A percentile compares a stretch with the other conserved stretches of the same genome.
Evolutionary conservation across 2,888 invertebrate genomes (phyloP).

Genomic region (Oxytorus armatus): DNA sequence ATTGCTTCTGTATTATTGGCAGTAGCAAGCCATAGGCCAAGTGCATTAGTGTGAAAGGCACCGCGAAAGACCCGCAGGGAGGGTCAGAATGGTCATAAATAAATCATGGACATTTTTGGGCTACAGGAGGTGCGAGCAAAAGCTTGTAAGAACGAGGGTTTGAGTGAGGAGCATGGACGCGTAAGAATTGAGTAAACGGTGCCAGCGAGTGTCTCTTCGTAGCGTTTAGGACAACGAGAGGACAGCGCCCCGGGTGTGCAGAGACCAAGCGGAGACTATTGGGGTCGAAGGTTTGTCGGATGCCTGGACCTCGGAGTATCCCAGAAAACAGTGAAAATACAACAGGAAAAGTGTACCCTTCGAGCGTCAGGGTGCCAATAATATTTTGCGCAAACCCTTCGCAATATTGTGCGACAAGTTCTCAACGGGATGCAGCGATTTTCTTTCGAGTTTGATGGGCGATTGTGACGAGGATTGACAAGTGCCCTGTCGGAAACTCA

Average conservation of each 20-base stretch:
- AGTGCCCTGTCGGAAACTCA: constrained; percentile 51
- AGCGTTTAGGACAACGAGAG: constrained; percentile 14
- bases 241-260: constrained; percentile 29
- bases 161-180: constrained; percentile 23
- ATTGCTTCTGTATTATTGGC: constrained; percentile 60
- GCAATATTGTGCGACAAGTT: constrained; percentile 67
- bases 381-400: constrained; percentile 73
- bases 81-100: constrained; percentile 66
- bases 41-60: not conserved
- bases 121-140: constrained; percentile 38
- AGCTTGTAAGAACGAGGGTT: constrained; percentile 25
- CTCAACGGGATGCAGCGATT: constrained; percentile 19
- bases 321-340: constrained; percentile 14
- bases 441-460: constrained; percentile 1
- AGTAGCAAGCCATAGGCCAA: constrained; percentile 18
- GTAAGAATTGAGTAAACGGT: constrained; percentile 41
- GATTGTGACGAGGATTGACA: constrained; percentile 65
- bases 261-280: constrained; percentile 31
- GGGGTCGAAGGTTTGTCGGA: constrained; percentile 29
- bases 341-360: constrained; percentile 39
- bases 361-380: constrained; percentile 67
- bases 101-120: constrained; percentile 68
- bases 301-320: not conserved
- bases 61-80: constrained; percentile 23
- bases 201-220: constrained; percentile 35